These are phyloP conservation scores for Tursiops truncatus DNA, from an alignment of 2,113 vertebrate genomes.

Conservation along the genomic window DNA sequence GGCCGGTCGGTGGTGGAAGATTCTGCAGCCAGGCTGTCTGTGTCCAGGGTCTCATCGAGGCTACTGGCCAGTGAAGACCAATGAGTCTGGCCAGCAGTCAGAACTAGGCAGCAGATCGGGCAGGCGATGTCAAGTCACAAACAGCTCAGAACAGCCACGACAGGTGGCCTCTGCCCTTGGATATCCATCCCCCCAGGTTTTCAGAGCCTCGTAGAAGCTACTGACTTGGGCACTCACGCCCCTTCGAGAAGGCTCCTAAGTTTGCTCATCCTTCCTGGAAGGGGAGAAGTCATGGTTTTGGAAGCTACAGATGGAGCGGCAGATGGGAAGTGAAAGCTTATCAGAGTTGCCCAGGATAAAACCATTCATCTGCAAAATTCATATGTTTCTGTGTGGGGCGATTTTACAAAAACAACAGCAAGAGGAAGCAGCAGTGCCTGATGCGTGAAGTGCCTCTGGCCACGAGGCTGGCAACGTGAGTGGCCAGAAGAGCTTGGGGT, in stretches of 20 bases:
- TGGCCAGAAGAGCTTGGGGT: not conserved
- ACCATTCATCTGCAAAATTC: conserved; percentile 82
- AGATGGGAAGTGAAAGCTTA: conserved; percentile 82
- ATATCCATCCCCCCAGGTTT: rapidly evolving
- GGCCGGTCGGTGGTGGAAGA: not conserved
- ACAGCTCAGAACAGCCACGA: not conserved
- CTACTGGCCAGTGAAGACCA: not conserved
- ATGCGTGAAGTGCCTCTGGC: conserved; percentile 40
- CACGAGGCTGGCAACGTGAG: not conserved
- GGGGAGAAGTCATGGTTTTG: conserved; percentile 60
- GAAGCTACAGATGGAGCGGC: conserved; percentile 82
- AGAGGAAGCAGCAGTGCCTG: conserved; percentile 56
- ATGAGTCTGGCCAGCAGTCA: rapidly evolving
- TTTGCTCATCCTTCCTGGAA: conserved; percentile 67
- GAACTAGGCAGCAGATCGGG: not conserved
- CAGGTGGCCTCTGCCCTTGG: not conserved
- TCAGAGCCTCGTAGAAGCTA: not conserved
- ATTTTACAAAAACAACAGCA: conserved; percentile 66
- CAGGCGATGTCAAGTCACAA: not conserved
- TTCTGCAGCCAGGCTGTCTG: not conserved
- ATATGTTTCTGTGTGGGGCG: conserved; percentile 72
- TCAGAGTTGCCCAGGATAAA: conserved; percentile 80
- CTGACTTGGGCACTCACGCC: not conserved
- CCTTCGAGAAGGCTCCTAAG: not conserved
- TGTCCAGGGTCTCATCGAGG: not conserved